A percentile compares a stretch with the other conserved stretches of the same genome.
These are phyloP conservation scores for Corydoras maculifer DNA, from an alignment of 2,113 vertebrate genomes.

Conservation along the genomic window DNA sequence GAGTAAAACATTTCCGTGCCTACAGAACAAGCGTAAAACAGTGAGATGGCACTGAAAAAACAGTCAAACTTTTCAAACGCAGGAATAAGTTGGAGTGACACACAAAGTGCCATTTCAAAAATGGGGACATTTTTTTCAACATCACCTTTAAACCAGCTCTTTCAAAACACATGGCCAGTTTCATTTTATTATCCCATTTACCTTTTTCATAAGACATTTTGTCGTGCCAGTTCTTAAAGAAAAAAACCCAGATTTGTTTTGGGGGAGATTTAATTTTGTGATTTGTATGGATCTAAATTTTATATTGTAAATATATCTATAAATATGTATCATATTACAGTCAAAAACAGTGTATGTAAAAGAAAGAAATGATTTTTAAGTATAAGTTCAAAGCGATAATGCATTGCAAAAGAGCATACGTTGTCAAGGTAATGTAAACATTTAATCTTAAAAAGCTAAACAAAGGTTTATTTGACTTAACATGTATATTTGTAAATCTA, in stretches of 20 bases:
- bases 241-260: slow-evolving; percentile 29
- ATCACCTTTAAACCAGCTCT: slow-evolving; percentile 14
- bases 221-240: slow-evolving; percentile 22
- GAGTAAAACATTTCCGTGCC: slow-evolving; percentile 64
- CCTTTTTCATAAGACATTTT: slow-evolving; percentile 29
- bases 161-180: slow-evolving; percentile 40
- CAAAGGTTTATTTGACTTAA: slow-evolving; percentile 81
- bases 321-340: slow-evolving; percentile 73
- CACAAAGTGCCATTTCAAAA: slow-evolving; percentile 12
- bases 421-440: slow-evolving; percentile 69
- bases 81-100: slow-evolving; percentile 8
- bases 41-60: slow-evolving; percentile 10
- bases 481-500: slow-evolving; percentile 97
- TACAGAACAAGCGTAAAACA: slow-evolving; percentile 42
- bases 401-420: slow-evolving; percentile 75
- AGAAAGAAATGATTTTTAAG: slow-evolving; percentile 55
- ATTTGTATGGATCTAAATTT: slow-evolving; percentile 67
- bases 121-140: slow-evolving; percentile 13
- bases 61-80: slow-evolving; percentile 1
- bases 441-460: slow-evolving; percentile 71
- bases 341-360: slow-evolving; percentile 66
- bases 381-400: slow-evolving; percentile 56
- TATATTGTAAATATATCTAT: slow-evolving; percentile 84
- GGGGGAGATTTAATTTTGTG: slow-evolving; percentile 39
- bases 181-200: slow-evolving; percentile 5